Percentiles rank a stretch among this genome's conserved stretches.
Evolutionary conservation across 1,140 invertebrate genomes (phyloP).

Genomic region (Neotoxoptera formosana): DNA sequence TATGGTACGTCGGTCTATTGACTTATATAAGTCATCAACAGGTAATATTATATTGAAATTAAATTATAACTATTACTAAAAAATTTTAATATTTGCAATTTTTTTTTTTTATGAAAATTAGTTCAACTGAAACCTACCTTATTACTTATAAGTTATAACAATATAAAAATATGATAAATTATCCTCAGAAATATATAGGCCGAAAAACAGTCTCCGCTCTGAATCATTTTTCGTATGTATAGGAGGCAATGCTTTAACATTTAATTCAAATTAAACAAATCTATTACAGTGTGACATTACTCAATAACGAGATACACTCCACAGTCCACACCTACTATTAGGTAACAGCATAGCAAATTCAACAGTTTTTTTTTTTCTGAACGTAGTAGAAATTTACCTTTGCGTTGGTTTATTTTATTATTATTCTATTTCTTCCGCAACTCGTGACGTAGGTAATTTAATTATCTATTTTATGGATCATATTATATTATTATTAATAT

Average conservation of each 20-base stretch:
- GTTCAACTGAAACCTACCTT: no score
- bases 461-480: background rate
- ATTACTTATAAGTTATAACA: no score
- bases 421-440: background rate
- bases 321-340: no score
- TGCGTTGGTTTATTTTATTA: background rate
- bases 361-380: background rate
- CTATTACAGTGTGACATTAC: background rate
- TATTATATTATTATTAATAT: background rate
- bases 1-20: background rate
- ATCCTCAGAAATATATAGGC: background rate
- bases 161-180: no score
- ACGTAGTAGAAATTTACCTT: background rate
- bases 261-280: background rate
- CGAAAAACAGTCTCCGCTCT: background rate
- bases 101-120: no score
- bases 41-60: no score
- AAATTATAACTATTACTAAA: no score
- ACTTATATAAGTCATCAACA: background rate
- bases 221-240: background rate
- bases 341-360: background rate
- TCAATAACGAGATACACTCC: background rate
- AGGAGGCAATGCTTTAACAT: background rate
- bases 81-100: no score
- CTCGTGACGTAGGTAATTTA: background rate